Evolutionary conservation across 2,113 vertebrate genomes (phyloP).

Genomic region (Sinosuthora webbiana): DNA sequence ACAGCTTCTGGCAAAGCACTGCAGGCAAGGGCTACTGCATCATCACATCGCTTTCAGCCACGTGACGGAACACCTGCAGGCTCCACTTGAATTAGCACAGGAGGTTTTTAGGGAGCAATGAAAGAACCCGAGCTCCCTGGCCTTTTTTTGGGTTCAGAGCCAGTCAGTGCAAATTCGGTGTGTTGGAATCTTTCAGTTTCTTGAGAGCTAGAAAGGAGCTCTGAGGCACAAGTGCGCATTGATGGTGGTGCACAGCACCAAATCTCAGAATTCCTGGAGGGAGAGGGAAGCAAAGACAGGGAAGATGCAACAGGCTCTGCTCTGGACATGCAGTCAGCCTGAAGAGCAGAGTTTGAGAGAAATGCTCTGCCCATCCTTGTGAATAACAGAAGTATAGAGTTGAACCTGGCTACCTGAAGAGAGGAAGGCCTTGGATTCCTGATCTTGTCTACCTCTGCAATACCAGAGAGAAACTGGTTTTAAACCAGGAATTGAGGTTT

Average conservation of each 20-base stretch:
- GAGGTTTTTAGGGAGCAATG: neutral
- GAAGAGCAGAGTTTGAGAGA: neutral
- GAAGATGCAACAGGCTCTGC: neutral
- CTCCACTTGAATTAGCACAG: neutral
- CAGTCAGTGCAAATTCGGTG: neutral
- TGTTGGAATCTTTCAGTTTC: neutral
- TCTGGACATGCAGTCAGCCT: neutral
- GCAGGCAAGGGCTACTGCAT: neutral
- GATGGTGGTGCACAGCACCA: rapidly evolving
- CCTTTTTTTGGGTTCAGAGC: neutral
- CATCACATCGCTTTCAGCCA: neutral
- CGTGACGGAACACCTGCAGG: neutral
- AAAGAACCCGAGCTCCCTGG: neutral
- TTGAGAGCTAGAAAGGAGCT: neutral
- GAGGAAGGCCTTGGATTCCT: neutral
- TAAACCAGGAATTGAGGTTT: neutral
- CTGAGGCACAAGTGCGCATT: neutral
- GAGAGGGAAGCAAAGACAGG: neutral
- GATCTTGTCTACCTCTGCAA: neutral
- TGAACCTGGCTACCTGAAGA: neutral
- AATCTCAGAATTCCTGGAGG: neutral
- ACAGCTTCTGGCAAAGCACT: neutral
- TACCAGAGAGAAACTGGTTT: neutral
- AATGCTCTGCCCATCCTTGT: neutral
- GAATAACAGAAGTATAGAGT: neutral